Percentiles rank a stretch among this genome's conserved stretches.
These are phyloP conservation scores for Apotomis turbidana DNA, from an alignment of 2,888 invertebrate species.

Conservation along the genomic window DNA sequence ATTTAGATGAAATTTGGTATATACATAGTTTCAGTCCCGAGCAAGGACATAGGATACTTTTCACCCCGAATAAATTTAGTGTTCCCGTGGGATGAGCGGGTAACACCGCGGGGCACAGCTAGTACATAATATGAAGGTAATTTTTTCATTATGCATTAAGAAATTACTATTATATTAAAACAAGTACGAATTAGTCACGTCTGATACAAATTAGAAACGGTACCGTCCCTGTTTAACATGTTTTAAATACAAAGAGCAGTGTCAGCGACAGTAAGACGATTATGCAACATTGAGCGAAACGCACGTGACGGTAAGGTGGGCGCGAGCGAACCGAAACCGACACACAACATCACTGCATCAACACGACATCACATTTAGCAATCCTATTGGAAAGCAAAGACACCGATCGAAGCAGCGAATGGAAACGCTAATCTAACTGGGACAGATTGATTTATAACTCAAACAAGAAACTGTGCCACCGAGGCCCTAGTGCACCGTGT, in stretches of 20 bases:
- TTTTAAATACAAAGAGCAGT: slow-evolving; percentile 71
- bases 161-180: slow-evolving; percentile 4
- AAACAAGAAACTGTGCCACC: slow-evolving; percentile 80
- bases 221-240: slow-evolving; percentile 64
- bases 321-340: slow-evolving; percentile 52
- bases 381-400: slow-evolving; percentile 74
- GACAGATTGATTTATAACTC: slow-evolving; percentile 78
- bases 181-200: slow-evolving; percentile 20
- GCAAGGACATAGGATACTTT: too few species aligned
- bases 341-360: slow-evolving; percentile 40
- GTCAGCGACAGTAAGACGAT: slow-evolving; percentile 60
- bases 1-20: too few species aligned
- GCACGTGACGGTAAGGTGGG: slow-evolving; percentile 57
- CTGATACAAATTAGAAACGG: slow-evolving; percentile 60
- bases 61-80: too few species aligned
- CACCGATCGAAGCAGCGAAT: slow-evolving; percentile 65
- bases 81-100: too few species aligned
- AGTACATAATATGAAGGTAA: too few species aligned
- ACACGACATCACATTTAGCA: slow-evolving; percentile 66
- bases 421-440: slow-evolving; percentile 76
- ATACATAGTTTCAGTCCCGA: too few species aligned
- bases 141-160: background rate
- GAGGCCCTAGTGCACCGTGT: slow-evolving; percentile 73
- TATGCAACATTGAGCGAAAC: slow-evolving; percentile 64
- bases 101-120: too few species aligned